phyloP scores from a whole-genome alignment of 2,888 invertebrate species.

The Aphodius sticticus region DNA sequence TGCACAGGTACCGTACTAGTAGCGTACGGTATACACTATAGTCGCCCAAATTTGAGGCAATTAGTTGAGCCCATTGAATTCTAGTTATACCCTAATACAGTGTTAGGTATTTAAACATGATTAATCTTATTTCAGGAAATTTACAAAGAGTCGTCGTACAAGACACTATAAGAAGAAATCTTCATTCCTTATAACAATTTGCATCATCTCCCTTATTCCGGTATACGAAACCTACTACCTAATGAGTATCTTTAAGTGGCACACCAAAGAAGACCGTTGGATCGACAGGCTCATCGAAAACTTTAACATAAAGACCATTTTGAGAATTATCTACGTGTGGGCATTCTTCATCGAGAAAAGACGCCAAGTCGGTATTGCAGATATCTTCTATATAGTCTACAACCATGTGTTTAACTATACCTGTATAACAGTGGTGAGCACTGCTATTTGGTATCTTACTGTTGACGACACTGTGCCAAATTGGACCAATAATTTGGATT shows the following conservation, averaged over 20 bases:
- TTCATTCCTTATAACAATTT: slow-evolving; percentile 26
- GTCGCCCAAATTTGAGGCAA: no score
- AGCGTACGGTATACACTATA: no score
- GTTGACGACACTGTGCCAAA: neutral
- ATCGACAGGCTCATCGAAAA: neutral
- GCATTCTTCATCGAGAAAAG: slow-evolving; percentile 27
- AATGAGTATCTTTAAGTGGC: slow-evolving; percentile 22
- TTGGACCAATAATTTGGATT: slow-evolving; percentile 20
- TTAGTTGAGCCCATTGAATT: no score
- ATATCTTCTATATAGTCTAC: slow-evolving; percentile 24
- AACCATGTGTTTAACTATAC: slow-evolving; percentile 24
- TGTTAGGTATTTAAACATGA: no score
- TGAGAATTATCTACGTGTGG: slow-evolving; percentile 24
- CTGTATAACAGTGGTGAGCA: slow-evolving; percentile 12
- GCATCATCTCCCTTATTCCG: slow-evolving; percentile 28
- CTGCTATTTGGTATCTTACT: slow-evolving; percentile 23
- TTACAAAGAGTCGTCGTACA: slow-evolving; percentile 15
- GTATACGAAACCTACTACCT: slow-evolving; percentile 26
- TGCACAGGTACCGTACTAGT: slow-evolving; percentile 24
- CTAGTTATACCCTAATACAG: no score
- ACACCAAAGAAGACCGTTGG: neutral
- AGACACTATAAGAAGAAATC: slow-evolving; percentile 30
- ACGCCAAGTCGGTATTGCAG: slow-evolving; percentile 26
- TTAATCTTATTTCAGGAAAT: neutral
- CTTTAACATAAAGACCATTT: slow-evolving; percentile 17